Base-by-base conservation (phyloP, 2,888 invertebrate species). In the Tachina lurida region DNA sequence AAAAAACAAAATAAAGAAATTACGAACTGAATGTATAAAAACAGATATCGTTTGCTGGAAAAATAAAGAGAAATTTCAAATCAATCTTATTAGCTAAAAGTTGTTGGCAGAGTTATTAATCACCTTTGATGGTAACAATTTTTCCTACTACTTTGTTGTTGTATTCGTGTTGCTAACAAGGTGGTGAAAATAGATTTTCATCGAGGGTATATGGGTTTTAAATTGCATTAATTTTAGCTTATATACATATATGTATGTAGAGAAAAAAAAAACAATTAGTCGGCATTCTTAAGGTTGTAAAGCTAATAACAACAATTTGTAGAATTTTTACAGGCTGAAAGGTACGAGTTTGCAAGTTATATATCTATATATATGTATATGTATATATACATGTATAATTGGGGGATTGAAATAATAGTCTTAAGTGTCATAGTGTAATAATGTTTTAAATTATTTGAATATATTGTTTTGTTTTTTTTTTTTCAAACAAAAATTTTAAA, bases 51-150 rank as follows among this genome's bases (percentile, higher is more conserved):
- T 67, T 60, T 41, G 74, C 17, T 84, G 76, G 77, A 71, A 67
- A 80, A 81, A 71, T 65, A 56, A 80, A 77, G 56, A 84, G 74
- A 80, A 84, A 74, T 79, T 87, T 86, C 87, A 87, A 88, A 88
- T 88, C 88, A 88, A 88, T 88, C 88, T 88, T 87, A 87, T 87
- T 87, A 87, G 87, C 86, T 86, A 77, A 85, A 87, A 87, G 88
- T 84, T 87, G 88, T 87, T 87, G 88, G 87, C 87, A 86, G 80
- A 76, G 86, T 86, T 87, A 88, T 88, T 88, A 88, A 88, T 88
- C 88, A 88, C 86, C 84, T 74, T 84, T 82, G 86, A 84, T 78
- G 70, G 74, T 54, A 71, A 67, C 19, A 71, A 68, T 86, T 73
- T 84, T 79, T 73, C 74, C 39, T 88, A 68, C 49, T 56, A 5